Percentiles rank a stretch among this genome's conserved stretches.
These are phyloP conservation scores for Alitta virens DNA, from an alignment of 2,888 invertebrate genomes.

Conservation along the genomic window DNA sequence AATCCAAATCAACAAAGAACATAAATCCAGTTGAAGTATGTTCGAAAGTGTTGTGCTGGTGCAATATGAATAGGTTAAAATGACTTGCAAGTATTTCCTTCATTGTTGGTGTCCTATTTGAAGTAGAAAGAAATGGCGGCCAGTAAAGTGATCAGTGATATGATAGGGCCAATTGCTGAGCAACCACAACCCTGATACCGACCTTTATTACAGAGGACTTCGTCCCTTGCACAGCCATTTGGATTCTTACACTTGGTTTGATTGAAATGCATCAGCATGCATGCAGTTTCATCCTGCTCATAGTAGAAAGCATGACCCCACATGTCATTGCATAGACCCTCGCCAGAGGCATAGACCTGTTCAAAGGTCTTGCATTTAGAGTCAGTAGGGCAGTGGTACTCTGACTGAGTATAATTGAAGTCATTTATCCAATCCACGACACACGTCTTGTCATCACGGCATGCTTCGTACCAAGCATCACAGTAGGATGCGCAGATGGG, in stretches of 20 bases:
- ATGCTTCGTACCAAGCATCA: constrained; percentile 5
- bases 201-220: background rate
- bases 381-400: constrained; percentile 1
- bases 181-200: no score
- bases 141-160: no score
- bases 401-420: background rate
- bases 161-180: no score
- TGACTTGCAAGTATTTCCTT: no score
- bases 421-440: constrained; percentile 7
- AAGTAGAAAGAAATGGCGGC: no score
- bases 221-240: background rate
- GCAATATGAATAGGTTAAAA: no score
- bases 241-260: background rate
- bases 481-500: background rate
- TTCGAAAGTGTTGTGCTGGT: no score
- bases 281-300: background rate
- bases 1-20: no score
- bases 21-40: no score
- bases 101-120: no score
- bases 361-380: background rate
- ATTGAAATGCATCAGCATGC: constrained; percentile 2
- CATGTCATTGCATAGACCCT: constrained; percentile 8
- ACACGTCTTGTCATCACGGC: constrained; percentile 7
- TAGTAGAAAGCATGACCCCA: constrained; percentile 5
- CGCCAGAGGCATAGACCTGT: background rate